phyloP scores from a whole-genome alignment of 1,140 invertebrate genomes.

The Aphaenogaster ashmeadi region DNA sequence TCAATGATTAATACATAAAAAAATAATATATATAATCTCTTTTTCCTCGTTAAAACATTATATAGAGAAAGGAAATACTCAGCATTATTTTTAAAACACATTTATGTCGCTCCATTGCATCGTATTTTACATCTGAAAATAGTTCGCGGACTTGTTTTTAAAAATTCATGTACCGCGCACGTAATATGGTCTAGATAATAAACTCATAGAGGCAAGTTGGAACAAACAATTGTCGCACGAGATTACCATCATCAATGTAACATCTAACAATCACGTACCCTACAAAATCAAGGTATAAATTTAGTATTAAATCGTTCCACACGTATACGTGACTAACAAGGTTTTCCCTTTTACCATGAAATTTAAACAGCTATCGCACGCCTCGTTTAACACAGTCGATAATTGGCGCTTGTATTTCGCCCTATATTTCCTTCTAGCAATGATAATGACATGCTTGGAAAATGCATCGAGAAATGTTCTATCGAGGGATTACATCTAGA shows the following conservation, averaged over 20 bases:
- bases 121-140: conserved; percentile 3
- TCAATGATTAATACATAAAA: background rate
- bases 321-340: conserved; percentile 37
- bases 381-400: background rate
- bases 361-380: conserved; percentile 44
- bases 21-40: background rate
- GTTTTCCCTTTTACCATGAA: conserved; percentile 14
- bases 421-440: conserved; percentile 13
- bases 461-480: conserved; percentile 35
- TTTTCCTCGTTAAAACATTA: background rate
- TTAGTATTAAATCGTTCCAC: background rate
- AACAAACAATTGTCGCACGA: conserved; percentile 29
- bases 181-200: conserved; percentile 22
- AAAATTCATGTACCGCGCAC: conserved; percentile 14
- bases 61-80: background rate
- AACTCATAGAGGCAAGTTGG: background rate
- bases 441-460: conserved; percentile 8
- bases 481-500: background rate
- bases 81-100: conserved; percentile 9
- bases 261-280: conserved; percentile 8
- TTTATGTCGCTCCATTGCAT: background rate
- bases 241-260: conserved; percentile 18
- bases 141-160: background rate
- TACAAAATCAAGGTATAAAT: conserved; percentile 44
- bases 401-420: conserved; percentile 45